Conservation (phyloP, 2,797 vertebrate species). For the Mus minutoides region DNA sequence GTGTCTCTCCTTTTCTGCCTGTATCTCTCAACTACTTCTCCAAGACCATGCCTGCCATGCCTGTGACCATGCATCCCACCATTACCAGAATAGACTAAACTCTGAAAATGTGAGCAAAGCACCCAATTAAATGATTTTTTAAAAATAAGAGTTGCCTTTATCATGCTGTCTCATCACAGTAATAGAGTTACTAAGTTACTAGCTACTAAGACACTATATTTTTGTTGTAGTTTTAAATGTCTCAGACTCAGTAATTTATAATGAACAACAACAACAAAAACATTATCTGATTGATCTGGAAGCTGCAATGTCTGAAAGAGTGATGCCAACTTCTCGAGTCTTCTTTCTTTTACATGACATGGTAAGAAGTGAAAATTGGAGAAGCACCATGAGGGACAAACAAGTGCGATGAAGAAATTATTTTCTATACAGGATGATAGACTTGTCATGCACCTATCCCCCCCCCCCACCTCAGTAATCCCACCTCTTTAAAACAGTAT, state of each 20-base stretch:
- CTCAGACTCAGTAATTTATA: neutral
- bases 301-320: neutral
- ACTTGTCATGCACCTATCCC: too few species aligned
- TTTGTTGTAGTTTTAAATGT: neutral
- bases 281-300: neutral
- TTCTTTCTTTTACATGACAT: neutral
- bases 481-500: neutral
- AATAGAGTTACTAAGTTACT: neutral
- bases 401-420: neutral
- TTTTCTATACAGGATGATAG: fast-evolving
- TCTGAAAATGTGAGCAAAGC: neutral
- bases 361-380: neutral
- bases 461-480: neutral
- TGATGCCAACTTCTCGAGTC: neutral
- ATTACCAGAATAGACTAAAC: neutral
- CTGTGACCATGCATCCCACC: neutral
- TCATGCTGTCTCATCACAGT: neutral
- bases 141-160: neutral
- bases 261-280: neutral
- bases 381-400: neutral
- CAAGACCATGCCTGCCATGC: too few species aligned
- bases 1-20: neutral
- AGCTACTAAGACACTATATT: neutral
- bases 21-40: too few species aligned
- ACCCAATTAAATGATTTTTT: neutral